These are phyloP conservation scores for Herminia tarsipennalis DNA, from an alignment of 2,888 invertebrate species.

Conservation along the genomic window DNA sequence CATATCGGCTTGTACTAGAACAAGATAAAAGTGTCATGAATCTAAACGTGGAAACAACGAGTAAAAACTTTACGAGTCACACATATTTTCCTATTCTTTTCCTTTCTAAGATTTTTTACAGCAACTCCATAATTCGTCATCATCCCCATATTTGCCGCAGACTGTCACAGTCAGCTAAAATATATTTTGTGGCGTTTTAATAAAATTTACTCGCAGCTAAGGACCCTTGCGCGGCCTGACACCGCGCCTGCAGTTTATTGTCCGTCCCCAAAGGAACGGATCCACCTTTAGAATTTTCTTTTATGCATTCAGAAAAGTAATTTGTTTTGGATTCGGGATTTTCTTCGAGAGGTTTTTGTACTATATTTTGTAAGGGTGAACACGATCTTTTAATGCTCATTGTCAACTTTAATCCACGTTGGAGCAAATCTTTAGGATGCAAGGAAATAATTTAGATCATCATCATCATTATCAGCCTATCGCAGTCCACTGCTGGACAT, in stretches of 20 bases:
- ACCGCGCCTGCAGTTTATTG: slow-evolving; percentile 64
- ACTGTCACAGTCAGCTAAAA: slow-evolving; percentile 47
- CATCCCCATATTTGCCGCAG: slow-evolving; percentile 35
- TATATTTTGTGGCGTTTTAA: slow-evolving; percentile 65
- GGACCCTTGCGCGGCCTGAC: slow-evolving; percentile 48
- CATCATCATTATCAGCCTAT: too few relatives aligned
- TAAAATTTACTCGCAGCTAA: slow-evolving; percentile 58
- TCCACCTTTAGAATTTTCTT: slow-evolving; percentile 39
- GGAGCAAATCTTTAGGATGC: slow-evolving; percentile 14
- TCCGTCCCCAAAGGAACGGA: slow-evolving; percentile 33
- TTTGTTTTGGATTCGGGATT: slow-evolving; percentile 32
- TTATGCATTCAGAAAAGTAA: slow-evolving; percentile 40
- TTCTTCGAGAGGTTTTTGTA: slow-evolving; percentile 27
- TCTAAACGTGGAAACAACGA: slow-evolving; percentile 8
- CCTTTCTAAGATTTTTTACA: slow-evolving; percentile 6
- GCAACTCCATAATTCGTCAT: slow-evolving; percentile 28
- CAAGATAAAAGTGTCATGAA: slow-evolving; percentile 24
- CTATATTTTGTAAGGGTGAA: slow-evolving; percentile 27
- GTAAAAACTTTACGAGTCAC: slow-evolving; percentile 9
- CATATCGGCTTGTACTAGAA: not conserved
- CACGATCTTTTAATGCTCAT: slow-evolving; percentile 27
- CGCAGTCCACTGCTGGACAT: too few relatives aligned
- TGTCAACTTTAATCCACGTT: slow-evolving; percentile 30
- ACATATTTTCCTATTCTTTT: not conserved
- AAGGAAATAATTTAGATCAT: slow-evolving; percentile 1